These are phyloP conservation scores for Dendrocopos noguchii DNA, from an alignment of 2,113 vertebrate species.

Conservation along the genomic window DNA sequence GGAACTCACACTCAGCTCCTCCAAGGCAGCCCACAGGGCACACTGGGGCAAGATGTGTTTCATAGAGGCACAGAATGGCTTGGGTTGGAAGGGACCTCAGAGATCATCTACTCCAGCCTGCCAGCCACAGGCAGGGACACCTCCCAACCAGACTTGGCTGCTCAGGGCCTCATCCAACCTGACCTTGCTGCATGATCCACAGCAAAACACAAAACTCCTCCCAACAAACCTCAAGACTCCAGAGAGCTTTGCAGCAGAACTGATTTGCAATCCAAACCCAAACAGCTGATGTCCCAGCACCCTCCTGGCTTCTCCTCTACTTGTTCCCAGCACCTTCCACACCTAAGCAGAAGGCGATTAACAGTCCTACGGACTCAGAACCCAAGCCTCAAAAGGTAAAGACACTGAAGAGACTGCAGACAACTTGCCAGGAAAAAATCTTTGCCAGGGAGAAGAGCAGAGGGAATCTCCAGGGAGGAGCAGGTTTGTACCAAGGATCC, in stretches of 20 bases:
- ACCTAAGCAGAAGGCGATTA: not conserved
- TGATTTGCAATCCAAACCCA: not conserved
- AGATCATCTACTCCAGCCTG: no score
- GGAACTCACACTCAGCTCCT: not conserved
- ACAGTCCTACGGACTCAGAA: not conserved
- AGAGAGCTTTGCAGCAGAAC: not conserved
- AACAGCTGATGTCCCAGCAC: not conserved
- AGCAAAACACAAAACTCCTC: not conserved
- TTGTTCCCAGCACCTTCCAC: not conserved
- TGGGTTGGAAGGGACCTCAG: no score
- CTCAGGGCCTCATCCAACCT: no score
- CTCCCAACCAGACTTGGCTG: no score
- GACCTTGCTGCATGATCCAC: rapidly evolving
- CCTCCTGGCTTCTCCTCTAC: not conserved
- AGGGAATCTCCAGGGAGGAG: slow-evolving; percentile 27
- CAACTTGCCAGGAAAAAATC: not conserved
- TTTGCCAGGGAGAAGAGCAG: not conserved
- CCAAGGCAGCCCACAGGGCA: not conserved
- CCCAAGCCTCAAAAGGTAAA: not conserved
- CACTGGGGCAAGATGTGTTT: not conserved
- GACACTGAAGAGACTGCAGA: not conserved
- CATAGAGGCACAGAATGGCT: no score
- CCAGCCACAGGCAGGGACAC: no score
- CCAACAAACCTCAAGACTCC: not conserved
- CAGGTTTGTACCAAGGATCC: not conserved